Evolutionary conservation across 2,797 vertebrate species (phyloP).

Genomic region (Epinephelus malabaricus): DNA sequence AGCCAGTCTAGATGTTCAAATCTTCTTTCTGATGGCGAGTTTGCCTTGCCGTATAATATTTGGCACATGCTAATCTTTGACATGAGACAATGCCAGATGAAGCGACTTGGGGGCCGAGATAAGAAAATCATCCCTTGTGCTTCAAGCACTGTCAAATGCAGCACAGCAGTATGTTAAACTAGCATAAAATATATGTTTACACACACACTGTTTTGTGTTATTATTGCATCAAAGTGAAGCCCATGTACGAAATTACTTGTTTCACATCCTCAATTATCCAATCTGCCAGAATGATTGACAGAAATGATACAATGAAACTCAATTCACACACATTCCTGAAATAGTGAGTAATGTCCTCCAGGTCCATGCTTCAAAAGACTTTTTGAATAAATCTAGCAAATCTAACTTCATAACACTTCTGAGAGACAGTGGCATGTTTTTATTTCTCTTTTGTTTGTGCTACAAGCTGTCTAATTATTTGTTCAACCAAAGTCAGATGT

Average conservation of each 20-base stretch:
- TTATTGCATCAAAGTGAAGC: neutral
- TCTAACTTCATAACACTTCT: neutral
- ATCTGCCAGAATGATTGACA: conserved; percentile 24
- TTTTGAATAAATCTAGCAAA: neutral
- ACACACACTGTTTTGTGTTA: too few relatives aligned
- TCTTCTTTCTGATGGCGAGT: conserved; percentile 21
- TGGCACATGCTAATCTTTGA: conserved; percentile 54
- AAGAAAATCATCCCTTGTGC: neutral
- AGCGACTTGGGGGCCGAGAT: conserved; percentile 2
- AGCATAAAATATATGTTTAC: neutral
- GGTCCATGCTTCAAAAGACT: conserved; percentile 1
- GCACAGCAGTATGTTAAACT: neutral
- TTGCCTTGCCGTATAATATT: conserved; percentile 27
- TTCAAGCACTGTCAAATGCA: neutral
- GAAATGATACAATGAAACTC: neutral
- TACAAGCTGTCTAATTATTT: conserved; percentile 3
- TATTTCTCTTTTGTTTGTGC: neutral
- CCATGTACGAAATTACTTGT: conserved; percentile 4
- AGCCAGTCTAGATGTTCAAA: conserved; percentile 54
- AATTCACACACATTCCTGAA: conserved; percentile 1
- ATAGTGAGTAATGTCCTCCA: neutral
- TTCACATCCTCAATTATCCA: conserved; percentile 15
- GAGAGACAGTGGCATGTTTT: conserved; percentile 16
- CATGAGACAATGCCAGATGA: conserved; percentile 12
- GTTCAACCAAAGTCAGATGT: neutral